These are phyloP conservation scores for Chrysopilus asiliformis DNA, from an alignment of 2,888 invertebrate genomes.

Conservation along the genomic window DNA sequence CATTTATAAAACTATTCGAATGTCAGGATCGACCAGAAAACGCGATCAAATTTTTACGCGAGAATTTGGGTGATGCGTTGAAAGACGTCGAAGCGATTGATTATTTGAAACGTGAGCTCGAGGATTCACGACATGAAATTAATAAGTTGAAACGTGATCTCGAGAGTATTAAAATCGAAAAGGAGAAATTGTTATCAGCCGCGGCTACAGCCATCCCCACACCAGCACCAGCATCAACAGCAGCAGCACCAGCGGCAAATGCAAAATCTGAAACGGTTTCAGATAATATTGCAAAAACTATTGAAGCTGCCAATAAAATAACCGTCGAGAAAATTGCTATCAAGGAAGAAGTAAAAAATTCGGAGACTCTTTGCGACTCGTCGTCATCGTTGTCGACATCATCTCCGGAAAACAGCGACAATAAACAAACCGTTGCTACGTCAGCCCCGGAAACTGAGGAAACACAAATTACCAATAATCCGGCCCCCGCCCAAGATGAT, in stretches of 20 bases:
- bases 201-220: not conserved
- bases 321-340: not conserved
- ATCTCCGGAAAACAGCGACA: no score
- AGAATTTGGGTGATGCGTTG: slow-evolving; percentile 27
- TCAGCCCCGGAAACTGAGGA: no score
- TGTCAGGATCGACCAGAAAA: slow-evolving; percentile 27
- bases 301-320: not conserved
- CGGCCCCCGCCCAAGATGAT: no score
- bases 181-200: not conserved
- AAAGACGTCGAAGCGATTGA: slow-evolving; percentile 27
- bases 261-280: not conserved
- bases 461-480: no score
- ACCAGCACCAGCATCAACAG: no score
- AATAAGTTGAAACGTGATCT: slow-evolving; percentile 11
- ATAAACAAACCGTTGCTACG: no score
- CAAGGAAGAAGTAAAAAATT: slow-evolving; percentile 1
- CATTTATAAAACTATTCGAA: slow-evolving; percentile 28
- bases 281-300: not conserved
- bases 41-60: slow-evolving; percentile 29
- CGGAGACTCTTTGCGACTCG: no score
- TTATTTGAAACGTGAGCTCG: slow-evolving; percentile 25
- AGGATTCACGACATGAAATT: slow-evolving; percentile 25
- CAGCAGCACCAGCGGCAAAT: not conserved
- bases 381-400: no score
- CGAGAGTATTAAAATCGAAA: slow-evolving; percentile 5